Percentiles rank a stretch among this genome's conserved stretches.
Conservation (phyloP, 2,797 vertebrate species). For the Neopelma chrysocephalum region DNA sequence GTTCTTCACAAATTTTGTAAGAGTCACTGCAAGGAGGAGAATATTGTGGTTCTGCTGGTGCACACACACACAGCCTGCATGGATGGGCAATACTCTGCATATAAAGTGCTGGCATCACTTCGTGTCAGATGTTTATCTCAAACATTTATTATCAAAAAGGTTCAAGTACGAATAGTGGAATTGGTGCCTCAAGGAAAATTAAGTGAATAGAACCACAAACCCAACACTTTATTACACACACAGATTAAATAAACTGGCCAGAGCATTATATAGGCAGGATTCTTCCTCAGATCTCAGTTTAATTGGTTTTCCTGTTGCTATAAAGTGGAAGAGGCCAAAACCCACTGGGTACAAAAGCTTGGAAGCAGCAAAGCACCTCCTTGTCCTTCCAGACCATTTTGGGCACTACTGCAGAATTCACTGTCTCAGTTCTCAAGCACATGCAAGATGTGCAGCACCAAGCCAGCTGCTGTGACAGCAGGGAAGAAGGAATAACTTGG, state of each 20-base stretch:
- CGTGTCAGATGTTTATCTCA: neutral
- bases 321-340: neutral
- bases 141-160: neutral
- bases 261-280: neutral
- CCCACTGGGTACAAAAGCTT: neutral
- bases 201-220: neutral
- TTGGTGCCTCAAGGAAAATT: neutral
- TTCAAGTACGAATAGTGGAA: neutral
- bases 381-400: neutral
- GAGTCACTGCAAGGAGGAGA: neutral
- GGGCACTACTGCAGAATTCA: neutral
- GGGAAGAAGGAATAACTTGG: neutral
- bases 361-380: neutral
- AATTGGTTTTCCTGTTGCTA: neutral
- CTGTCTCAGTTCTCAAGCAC: neutral
- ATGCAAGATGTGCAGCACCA: neutral
- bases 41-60: neutral
- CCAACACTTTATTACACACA: neutral
- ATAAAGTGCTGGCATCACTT: neutral
- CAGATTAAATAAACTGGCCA: neutral
- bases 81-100: accelerated
- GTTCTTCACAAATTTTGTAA: neutral
- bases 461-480: neutral
- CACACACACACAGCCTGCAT: neutral
- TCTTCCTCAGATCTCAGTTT: neutral